Evolutionary conservation across 2,113 vertebrate genomes (phyloP).

Genomic region (Limnothrissa miodon): DNA sequence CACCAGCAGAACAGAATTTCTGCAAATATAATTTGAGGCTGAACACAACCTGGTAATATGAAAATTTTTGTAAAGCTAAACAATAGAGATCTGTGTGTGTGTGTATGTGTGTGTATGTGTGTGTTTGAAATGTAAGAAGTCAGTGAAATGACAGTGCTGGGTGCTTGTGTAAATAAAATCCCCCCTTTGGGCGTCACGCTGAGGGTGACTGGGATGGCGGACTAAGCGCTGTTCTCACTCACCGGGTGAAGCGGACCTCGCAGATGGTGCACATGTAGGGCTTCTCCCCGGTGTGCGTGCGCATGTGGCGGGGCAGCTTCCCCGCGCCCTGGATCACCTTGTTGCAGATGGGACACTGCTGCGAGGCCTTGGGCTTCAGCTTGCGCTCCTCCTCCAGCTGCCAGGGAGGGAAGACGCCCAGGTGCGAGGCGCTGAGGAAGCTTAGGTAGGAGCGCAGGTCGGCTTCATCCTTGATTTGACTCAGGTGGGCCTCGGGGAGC

Average conservation of each 20-base stretch:
- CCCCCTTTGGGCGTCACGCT: not conserved
- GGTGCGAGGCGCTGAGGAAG: slow-evolving; percentile 88
- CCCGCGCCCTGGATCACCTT: slow-evolving; percentile 98
- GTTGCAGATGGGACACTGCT: slow-evolving; percentile 98
- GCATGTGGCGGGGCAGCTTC: slow-evolving; percentile 96
- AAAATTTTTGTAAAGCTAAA: not conserved
- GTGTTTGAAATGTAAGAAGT: not conserved
- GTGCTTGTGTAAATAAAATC: not conserved
- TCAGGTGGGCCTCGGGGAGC: slow-evolving; percentile 71
- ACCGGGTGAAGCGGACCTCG: slow-evolving; percentile 98
- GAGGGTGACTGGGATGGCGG: not conserved
- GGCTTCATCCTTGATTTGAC: slow-evolving; percentile 86
- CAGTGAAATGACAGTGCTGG: not conserved
- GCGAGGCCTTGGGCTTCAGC: slow-evolving; percentile 95
- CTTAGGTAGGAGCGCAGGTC: slow-evolving; percentile 92
- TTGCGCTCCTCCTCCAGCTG: slow-evolving; percentile 94
- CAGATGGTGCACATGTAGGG: slow-evolving; percentile 99
- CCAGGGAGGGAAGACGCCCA: slow-evolving; percentile 92
- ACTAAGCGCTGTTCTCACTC: slow-evolving; percentile 43
- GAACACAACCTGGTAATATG: not conserved
- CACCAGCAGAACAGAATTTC: not conserved
- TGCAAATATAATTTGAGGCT: not conserved
- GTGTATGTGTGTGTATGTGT: not conserved
- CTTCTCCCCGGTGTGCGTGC: slow-evolving; percentile 96
- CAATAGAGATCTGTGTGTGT: not conserved